A percentile compares a stretch with the other conserved stretches of the same genome.
phyloP scores from a whole-genome alignment of 2,113 vertebrate species.

The Sigmodon hispidus region DNA sequence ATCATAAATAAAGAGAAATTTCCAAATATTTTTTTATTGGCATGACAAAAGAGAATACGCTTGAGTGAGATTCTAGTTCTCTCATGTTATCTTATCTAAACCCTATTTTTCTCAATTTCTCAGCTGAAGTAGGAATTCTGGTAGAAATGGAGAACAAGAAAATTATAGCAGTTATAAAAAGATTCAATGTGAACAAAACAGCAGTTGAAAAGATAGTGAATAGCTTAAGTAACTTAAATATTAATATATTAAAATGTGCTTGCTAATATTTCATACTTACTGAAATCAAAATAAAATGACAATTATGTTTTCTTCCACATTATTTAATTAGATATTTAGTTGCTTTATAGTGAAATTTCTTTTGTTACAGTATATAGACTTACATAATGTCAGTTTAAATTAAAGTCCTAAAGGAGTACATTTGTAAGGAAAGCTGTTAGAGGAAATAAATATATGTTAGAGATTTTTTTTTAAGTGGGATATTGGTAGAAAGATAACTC shows the following conservation, averaged over 20 bases:
- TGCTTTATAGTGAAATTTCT: background rate
- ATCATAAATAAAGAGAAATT: background rate
- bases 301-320: background rate
- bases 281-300: background rate
- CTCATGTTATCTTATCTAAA: background rate
- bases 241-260: background rate
- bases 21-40: background rate
- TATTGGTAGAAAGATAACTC: background rate
- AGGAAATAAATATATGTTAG: background rate
- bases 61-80: background rate
- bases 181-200: background rate
- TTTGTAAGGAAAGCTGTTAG: background rate
- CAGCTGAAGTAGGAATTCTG: background rate
- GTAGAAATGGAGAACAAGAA: background rate
- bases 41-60: background rate
- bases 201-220: background rate
- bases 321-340: conserved; percentile 16
- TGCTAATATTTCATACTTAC: background rate
- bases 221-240: background rate
- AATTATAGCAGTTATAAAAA: background rate
- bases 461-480: background rate
- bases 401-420: background rate
- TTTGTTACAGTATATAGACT: background rate
- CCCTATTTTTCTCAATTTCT: background rate
- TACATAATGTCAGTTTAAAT: background rate